Evolutionary conservation across 2,888 invertebrate genomes (phyloP).

Genomic region (Calephelis perditalis): DNA sequence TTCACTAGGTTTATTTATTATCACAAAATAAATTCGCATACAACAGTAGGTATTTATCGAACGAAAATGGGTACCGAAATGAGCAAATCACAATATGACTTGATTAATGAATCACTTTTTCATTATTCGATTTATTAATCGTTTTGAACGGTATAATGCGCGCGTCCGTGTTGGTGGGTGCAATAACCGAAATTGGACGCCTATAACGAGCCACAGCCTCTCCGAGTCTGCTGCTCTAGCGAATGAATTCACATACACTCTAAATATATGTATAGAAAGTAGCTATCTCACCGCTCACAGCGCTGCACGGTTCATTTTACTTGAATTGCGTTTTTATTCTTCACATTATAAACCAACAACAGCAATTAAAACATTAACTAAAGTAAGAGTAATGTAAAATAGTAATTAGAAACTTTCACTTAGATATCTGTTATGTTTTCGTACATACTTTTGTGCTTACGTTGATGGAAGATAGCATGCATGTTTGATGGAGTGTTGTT

Average conservation of each 20-base stretch:
- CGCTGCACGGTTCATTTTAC: slow-evolving; percentile 8
- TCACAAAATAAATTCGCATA: slow-evolving; percentile 9
- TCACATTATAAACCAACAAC: slow-evolving; percentile 22
- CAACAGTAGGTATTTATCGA: slow-evolving; percentile 13
- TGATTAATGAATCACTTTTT: slow-evolving; percentile 57
- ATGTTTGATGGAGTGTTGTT: too few species aligned
- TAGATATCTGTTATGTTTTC: slow-evolving; percentile 5
- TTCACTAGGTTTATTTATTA: slow-evolving; percentile 34
- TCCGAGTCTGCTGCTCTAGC: slow-evolving; percentile 50
- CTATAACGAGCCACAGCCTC: slow-evolving; percentile 63
- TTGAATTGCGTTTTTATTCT: slow-evolving; percentile 9
- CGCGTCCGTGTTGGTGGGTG: slow-evolving; percentile 59
- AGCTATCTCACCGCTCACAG: slow-evolving; percentile 23
- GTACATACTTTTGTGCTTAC: background rate
- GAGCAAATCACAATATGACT: slow-evolving; percentile 42
- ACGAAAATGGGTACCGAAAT: slow-evolving; percentile 29
- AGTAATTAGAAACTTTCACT: slow-evolving; percentile 13
- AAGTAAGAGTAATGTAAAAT: slow-evolving; percentile 13
- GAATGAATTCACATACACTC: slow-evolving; percentile 45
- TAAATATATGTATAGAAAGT: slow-evolving; percentile 48
- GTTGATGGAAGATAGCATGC: too few species aligned
- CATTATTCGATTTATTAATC: slow-evolving; percentile 51
- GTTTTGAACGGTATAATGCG: slow-evolving; percentile 48
- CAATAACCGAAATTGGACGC: slow-evolving; percentile 59
- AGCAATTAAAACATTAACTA: slow-evolving; percentile 17